A percentile compares a stretch with the other conserved stretches of the same genome.
Evolutionary conservation across 2,797 vertebrate genomes (phyloP).

Genomic region (Phylloscopus collybita): DNA sequence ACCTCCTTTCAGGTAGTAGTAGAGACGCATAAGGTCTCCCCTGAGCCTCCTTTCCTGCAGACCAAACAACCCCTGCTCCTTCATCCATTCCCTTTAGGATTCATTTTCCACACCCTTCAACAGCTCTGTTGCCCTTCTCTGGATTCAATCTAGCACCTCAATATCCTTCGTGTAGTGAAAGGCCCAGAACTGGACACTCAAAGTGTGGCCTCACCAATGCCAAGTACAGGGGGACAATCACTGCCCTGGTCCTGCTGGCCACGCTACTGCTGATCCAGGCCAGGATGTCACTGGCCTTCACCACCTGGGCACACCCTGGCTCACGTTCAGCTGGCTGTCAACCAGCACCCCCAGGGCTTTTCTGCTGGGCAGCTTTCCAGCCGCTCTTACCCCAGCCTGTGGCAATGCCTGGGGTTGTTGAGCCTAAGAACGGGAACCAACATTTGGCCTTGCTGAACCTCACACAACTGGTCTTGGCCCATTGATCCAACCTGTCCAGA

Average conservation of each 20-base stretch:
- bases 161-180: neutral
- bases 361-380: neutral
- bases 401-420: neutral
- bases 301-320: accelerated
- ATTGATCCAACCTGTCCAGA: neutral
- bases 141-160: neutral
- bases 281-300: neutral
- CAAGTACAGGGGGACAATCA: accelerated
- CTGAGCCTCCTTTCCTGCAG: neutral
- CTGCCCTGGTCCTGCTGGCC: neutral
- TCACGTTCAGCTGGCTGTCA: neutral
- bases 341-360: accelerated
- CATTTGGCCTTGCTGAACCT: too few species aligned
- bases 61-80: neutral
- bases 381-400: neutral
- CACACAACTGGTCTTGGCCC: neutral
- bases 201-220: neutral
- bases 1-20: neutral
- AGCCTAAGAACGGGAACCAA: neutral
- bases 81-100: neutral
- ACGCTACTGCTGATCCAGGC: neutral
- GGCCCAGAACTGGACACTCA: neutral
- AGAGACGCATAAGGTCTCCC: neutral
- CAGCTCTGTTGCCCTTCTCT: neutral
- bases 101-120: neutral